Evolutionary conservation across 2,888 invertebrate genomes (phyloP).

Genomic region (Dilophus febrilis): DNA sequence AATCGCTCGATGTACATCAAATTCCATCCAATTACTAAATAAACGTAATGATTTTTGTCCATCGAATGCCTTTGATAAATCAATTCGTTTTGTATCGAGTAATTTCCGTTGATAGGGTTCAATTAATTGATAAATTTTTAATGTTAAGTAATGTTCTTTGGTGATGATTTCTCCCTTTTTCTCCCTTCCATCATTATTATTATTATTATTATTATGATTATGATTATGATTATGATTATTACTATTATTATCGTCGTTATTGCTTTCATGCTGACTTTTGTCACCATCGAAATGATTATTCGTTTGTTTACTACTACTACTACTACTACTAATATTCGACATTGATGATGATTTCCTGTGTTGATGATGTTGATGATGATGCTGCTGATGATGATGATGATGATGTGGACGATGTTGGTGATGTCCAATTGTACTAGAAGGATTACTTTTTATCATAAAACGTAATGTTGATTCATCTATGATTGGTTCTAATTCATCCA

Average conservation of each 20-base stretch:
- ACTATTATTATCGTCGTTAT: too few relatives aligned
- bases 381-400: not conserved
- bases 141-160: too few relatives aligned
- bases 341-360: too few relatives aligned
- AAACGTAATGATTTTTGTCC: constrained; percentile 1
- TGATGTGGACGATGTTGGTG: not conserved
- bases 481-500: constrained; percentile 3
- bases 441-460: constrained; percentile 4
- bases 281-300: too few relatives aligned
- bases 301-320: too few relatives aligned
- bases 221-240: not conserved
- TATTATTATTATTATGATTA: constrained; percentile 3
- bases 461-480: constrained; percentile 7
- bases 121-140: constrained; percentile 23
- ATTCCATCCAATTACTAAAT: constrained; percentile 39
- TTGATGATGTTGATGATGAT: not conserved
- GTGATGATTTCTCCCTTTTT: constrained; percentile 13
- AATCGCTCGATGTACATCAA: constrained; percentile 38
- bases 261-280: too few relatives aligned
- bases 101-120: constrained; percentile 18
- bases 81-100: constrained; percentile 25
- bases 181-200: constrained; percentile 4
- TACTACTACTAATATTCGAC: too few relatives aligned
- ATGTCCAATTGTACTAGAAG: too few relatives aligned
- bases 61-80: constrained; percentile 17